Evolutionary conservation across 2,797 vertebrate species (phyloP), one percentile per base, ranked within the genome.

Genomic region (Salarias fasciatus): DNA sequence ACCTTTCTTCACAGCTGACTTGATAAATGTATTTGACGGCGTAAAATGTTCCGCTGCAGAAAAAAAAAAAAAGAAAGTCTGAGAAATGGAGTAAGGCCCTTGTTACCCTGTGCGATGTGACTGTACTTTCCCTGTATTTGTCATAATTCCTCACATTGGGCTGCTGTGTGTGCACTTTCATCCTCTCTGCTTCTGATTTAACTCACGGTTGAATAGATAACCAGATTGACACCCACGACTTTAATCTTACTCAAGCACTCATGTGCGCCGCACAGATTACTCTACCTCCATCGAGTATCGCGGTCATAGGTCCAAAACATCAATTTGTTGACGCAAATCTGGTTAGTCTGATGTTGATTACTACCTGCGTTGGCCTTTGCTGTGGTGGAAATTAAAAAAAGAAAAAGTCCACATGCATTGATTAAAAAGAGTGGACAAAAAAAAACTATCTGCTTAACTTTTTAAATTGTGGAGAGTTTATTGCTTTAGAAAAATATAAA

Each of bases 321-420:
- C 70, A 78, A 85, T 85, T 83, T 89, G 78, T 84, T 88, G 78
- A 83, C 50, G 54, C 33, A 63, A 84, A 84, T 77, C 79, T 70
- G 61, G 63, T 84, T 75, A 79, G 67, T 65, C 71, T 83, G 65
- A 88, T 87, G 85, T 77, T 85, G 84, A 91, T 91, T 89, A 79
- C 80, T 82, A 74, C 60, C 56, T 12, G 45, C 36, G 57, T 49
- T 54, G 59, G 51, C 29, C 41, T 24, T 77, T 78, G 74, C 81
- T 75, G 63, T 55, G 33, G 63, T 15, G 43, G 13, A 68, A 78
- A 75, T 69, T n/a, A 48, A 37, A 47, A 11, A 13, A 13, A 56
- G 13, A 13, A 36, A 5, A 53, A 18, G 14, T 55, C 28, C 31
- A 61, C 33, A 59, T 66, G 36, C 30, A 53, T 72, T 76, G 53